Evolutionary conservation across 2,888 invertebrate genomes (phyloP), one percentile per base, ranked within the genome.

Genomic region (Hydropsyche betteni): DNA sequence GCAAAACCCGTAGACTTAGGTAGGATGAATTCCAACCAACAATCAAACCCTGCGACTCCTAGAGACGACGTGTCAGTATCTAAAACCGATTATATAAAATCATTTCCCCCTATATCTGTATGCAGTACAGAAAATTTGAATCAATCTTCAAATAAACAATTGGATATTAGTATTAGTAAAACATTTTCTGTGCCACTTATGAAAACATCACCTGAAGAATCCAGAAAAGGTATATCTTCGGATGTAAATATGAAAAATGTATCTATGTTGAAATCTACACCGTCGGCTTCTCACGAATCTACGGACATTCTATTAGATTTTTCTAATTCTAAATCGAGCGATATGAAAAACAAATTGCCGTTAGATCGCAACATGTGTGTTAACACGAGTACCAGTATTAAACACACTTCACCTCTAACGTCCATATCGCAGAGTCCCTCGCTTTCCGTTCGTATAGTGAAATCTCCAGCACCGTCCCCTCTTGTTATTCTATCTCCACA

Each of bases 381-480:
- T 10, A 64, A 64, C n/a, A 64, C 72, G 10, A 55, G 58, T 7
- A 81, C 82, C 14, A 82, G 82, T 3, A 82, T 84, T 12, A 64
- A 64, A 55, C 84, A 85, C 75, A 44, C 84, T 0, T 84, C 86
- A 2, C 85, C 85, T 4, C 84, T 85, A 0, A 83, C 85, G 0
- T 82, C 83, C 12, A 88, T 87, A 79, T 88, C 89, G 0, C 85
- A 86, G 14, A 91, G 92, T 76, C 92, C 93, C 5, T 91, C 92
- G 4, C 89, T 93, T 68, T 91, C 92, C 75, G 89, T 94, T 80
- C 93, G 92, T 83, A 90, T 94, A 78, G 91, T 94, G 61, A 93
- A 93, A 82, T 92, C 93, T 74, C 93, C 93, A 2, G 92, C 92
- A 12, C 92, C 92, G 0, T 91, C 92, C 68, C 91, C 92, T 0